A percentile compares a stretch with the other conserved stretches of the same genome.
Conservation (phyloP, 2,888 invertebrate species). For the Tinea pellionella region DNA sequence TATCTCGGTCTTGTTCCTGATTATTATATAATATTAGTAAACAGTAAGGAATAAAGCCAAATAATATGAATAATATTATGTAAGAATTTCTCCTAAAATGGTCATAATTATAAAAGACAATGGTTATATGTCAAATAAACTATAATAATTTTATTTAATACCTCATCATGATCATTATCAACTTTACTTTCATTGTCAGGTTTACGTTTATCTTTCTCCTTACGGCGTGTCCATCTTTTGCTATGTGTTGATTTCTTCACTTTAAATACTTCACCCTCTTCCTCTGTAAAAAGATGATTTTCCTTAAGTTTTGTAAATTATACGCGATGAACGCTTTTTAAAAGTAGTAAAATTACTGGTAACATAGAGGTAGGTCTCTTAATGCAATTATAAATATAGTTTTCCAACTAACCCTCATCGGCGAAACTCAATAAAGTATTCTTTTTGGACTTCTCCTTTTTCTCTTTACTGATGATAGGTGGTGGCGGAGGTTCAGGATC, state of each 20-base stretch:
- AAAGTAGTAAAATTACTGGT: too few species aligned
- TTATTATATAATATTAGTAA: not conserved
- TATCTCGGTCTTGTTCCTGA: conserved; percentile 1
- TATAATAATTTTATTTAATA: conserved; percentile 20
- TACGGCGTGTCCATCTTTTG: conserved; percentile 85
- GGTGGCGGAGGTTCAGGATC: conserved; percentile 58
- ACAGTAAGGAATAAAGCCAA: too few species aligned
- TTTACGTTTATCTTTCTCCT: conserved; percentile 76
- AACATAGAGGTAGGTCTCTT: too few species aligned
- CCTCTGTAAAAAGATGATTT: conserved; percentile 67
- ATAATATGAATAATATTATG: not conserved
- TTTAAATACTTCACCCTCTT: conserved; percentile 88
- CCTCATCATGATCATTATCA: conserved; percentile 50
- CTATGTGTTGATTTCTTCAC: conserved; percentile 96
- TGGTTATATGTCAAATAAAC: too few species aligned
- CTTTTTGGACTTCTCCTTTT: conserved; percentile 65
- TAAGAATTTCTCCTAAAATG: too few species aligned
- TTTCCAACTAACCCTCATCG: conserved; percentile 65
- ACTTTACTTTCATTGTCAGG: conserved; percentile 34
- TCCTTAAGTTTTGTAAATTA: not conserved
- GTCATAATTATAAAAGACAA: too few species aligned
- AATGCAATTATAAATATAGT: too few species aligned
- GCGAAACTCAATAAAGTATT: conserved; percentile 83
- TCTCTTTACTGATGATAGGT: conserved; percentile 58
- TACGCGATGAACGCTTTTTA: too few species aligned